Conservation (phyloP, 2,113 vertebrate genomes). For the Neoarius graeffei region DNA sequence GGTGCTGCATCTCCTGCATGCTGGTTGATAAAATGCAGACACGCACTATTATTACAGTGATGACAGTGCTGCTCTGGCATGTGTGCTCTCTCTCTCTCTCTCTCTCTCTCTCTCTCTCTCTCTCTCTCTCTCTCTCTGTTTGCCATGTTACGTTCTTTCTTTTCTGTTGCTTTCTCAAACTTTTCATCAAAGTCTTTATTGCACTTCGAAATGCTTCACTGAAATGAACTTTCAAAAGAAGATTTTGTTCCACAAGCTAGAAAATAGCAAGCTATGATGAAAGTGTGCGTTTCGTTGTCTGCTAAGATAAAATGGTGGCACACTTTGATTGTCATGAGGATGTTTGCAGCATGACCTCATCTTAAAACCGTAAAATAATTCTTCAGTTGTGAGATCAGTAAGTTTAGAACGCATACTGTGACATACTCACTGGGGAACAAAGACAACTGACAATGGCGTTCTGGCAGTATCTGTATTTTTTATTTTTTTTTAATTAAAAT, state of each 20-base stretch:
- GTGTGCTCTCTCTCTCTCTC: no score
- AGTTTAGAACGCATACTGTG: not conserved
- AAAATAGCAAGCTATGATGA: not conserved
- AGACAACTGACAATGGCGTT: not conserved
- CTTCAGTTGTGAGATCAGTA: not conserved
- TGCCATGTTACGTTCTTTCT: not conserved
- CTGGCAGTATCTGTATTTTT: not conserved
- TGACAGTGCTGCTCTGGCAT: conserved; percentile 59
- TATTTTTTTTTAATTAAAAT: not conserved
- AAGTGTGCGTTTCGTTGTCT: not conserved
- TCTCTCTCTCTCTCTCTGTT: not conserved
- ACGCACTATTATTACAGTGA: conserved; percentile 66
- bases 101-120: no score
- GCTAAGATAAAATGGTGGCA: not conserved
- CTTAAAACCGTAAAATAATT: not conserved
- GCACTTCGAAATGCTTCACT: not conserved
- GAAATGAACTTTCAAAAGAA: not conserved
- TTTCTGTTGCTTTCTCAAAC: conserved; percentile 3
- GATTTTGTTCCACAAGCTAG: not conserved
- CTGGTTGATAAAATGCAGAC: conserved; percentile 58
- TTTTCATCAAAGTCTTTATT: conserved; percentile 25
- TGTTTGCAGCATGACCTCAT: not conserved
- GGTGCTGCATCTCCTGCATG: not conserved
- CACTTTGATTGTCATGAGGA: not conserved
- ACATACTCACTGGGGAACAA: not conserved